Percentiles rank a stretch among this genome's conserved stretches.
phyloP scores from a whole-genome alignment of 2,797 vertebrate genomes.

The Poecilia velifera region DNA sequence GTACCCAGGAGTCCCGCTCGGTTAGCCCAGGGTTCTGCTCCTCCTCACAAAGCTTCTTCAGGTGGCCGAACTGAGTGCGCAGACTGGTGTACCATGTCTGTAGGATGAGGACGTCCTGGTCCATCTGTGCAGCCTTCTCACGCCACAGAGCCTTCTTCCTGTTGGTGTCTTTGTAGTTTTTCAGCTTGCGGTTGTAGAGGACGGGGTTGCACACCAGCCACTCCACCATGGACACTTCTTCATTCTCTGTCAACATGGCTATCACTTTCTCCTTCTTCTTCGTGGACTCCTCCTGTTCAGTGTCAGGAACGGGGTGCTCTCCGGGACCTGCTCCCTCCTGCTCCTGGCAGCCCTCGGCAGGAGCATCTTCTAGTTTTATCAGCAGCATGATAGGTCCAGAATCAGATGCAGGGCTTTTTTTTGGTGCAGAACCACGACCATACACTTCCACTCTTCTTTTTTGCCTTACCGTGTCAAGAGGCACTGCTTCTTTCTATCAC shows the following conservation, averaged over 20 bases:
- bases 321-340: background rate
- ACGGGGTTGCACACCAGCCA: slow-evolving; percentile 3
- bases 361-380: background rate
- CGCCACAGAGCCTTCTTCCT: slow-evolving; percentile 1
- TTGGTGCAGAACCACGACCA: slow-evolving; percentile 1
- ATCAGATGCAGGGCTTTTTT: background rate
- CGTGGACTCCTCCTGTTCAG: background rate
- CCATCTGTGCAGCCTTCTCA: background rate
- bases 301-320: background rate
- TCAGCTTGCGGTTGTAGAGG: slow-evolving; percentile 6
- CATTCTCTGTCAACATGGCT: slow-evolving; percentile 6
- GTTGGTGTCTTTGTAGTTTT: background rate
- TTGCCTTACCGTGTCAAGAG: background rate
- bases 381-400: background rate
- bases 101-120: background rate
- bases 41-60: slow-evolving; percentile 1
- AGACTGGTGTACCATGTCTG: slow-evolving; percentile 11
- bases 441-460: background rate
- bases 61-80: background rate
- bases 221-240: background rate
- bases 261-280: background rate
- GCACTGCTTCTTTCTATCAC: background rate
- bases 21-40: background rate
- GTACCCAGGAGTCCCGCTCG: background rate
- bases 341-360: background rate